These are phyloP conservation scores for Rhinatrema bivittatum DNA, from an alignment of 2,797 vertebrate genomes.

Conservation along the genomic window DNA sequence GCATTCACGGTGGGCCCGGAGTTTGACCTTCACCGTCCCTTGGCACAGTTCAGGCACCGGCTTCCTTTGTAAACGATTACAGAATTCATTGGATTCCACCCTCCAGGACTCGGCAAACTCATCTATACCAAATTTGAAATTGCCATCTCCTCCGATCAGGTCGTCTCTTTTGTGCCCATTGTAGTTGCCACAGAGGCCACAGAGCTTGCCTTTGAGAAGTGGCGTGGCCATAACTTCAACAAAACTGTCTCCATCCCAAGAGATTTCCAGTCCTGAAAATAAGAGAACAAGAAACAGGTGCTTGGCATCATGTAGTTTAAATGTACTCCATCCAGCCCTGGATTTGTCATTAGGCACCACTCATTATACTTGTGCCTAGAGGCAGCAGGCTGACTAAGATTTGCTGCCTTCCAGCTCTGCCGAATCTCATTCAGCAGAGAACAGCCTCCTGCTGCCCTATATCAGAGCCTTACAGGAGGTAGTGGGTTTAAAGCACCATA, in stretches of 20 bases:
- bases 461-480: no score
- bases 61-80: conserved; percentile 66
- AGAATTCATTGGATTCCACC: conserved; percentile 84
- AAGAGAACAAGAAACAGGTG: background rate
- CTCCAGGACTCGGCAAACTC: conserved; percentile 95
- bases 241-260: conserved; percentile 97
- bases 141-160: conserved; percentile 84
- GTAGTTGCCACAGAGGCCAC: conserved; percentile 95
- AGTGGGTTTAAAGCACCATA: no score
- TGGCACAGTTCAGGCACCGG: conserved; percentile 77
- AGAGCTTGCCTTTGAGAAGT: conserved; percentile 82
- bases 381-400: no score
- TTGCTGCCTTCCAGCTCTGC: no score
- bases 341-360: no score
- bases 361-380: no score
- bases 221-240: conserved; percentile 92
- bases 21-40: conserved; percentile 81
- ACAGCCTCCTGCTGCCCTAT: no score
- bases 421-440: no score
- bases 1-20: conserved; percentile 88
- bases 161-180: conserved; percentile 93
- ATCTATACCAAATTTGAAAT: conserved; percentile 92
- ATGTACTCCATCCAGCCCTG: no score
- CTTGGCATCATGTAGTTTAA: no score
- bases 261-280: conserved; percentile 80